Conservation (phyloP, 2,113 vertebrate species). For the Microcebus lehilahytsara region DNA sequence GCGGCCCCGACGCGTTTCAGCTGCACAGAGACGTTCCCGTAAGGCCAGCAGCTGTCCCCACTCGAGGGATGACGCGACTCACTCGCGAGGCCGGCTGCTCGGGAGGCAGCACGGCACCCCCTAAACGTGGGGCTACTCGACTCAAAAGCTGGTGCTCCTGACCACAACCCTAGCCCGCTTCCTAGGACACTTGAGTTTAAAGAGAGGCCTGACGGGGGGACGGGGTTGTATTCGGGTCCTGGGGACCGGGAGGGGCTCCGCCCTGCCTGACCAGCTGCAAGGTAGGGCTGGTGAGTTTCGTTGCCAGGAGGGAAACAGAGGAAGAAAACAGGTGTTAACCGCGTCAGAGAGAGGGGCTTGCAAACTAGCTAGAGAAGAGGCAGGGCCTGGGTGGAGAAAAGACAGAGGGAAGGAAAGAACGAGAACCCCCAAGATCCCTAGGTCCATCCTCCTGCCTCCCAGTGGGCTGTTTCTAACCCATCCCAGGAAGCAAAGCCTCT, state of each 20-base stretch:
- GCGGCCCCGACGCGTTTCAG: fast-evolving
- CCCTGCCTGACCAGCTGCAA: not conserved
- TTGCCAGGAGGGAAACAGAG: not conserved
- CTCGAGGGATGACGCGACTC: not conserved
- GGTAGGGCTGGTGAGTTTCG: not conserved
- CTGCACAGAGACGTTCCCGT: fast-evolving
- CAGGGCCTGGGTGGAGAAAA: not conserved
- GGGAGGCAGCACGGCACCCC: not conserved
- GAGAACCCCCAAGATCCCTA: not conserved
- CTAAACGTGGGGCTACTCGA: not conserved
- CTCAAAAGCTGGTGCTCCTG: not conserved
- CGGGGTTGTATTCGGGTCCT: not conserved
- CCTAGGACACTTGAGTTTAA: not conserved
- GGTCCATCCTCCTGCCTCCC: not conserved
- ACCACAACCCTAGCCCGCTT: fast-evolving
- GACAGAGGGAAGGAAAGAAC: not conserved
- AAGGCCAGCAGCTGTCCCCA: not conserved
- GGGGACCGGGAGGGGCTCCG: not conserved
- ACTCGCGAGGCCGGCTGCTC: fast-evolving
- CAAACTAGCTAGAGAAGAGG: not conserved
- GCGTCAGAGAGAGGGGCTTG: not conserved
- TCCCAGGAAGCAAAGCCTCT: not conserved
- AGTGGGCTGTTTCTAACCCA: not conserved
- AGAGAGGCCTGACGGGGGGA: not conserved
- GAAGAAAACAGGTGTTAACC: not conserved